Evolutionary conservation across 2,888 invertebrate genomes (phyloP).

Genomic region (Tortricodes alternella): DNA sequence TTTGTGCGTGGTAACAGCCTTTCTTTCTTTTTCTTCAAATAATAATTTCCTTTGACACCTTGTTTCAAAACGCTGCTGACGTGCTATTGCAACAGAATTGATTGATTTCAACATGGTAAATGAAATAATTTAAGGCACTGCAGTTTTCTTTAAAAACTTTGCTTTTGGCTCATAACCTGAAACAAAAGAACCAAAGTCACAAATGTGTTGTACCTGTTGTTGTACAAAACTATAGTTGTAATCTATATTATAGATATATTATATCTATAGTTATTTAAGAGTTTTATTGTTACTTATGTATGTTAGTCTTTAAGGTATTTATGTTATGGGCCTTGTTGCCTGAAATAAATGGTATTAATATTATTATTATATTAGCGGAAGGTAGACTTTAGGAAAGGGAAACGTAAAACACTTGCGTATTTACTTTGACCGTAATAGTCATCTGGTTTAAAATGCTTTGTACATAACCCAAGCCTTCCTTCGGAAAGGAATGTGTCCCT

Average conservation of each 20-base stretch:
- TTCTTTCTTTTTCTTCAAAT: neutral
- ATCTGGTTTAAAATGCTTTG: slow-evolving; percentile 10
- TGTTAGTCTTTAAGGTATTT: too few species aligned
- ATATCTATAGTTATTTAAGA: too few species aligned
- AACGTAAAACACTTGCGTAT: slow-evolving; percentile 18
- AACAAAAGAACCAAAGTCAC: neutral
- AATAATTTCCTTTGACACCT: slow-evolving; percentile 1
- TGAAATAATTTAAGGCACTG: slow-evolving; percentile 9
- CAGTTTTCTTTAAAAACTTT: slow-evolving; percentile 9
- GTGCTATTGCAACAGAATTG: neutral
- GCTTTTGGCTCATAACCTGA: slow-evolving; percentile 1
- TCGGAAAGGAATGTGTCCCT: slow-evolving; percentile 24
- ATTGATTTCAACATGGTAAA: neutral
- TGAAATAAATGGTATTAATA: too few species aligned
- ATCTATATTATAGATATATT: neutral
- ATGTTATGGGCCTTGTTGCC: too few species aligned
- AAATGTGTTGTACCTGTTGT: too few species aligned
- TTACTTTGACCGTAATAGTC: slow-evolving; percentile 15
- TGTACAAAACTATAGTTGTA: neutral
- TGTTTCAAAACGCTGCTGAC: slow-evolving; percentile 8
- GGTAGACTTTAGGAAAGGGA: too few species aligned
- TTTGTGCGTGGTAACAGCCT: neutral
- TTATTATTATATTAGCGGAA: neutral
- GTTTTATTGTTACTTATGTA: too few species aligned
- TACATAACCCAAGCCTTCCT: slow-evolving; percentile 26